A percentile compares a stretch with the other conserved stretches of the same genome.
phyloP scores from a whole-genome alignment of 2,797 vertebrate genomes.

The Vireo griseus region DNA sequence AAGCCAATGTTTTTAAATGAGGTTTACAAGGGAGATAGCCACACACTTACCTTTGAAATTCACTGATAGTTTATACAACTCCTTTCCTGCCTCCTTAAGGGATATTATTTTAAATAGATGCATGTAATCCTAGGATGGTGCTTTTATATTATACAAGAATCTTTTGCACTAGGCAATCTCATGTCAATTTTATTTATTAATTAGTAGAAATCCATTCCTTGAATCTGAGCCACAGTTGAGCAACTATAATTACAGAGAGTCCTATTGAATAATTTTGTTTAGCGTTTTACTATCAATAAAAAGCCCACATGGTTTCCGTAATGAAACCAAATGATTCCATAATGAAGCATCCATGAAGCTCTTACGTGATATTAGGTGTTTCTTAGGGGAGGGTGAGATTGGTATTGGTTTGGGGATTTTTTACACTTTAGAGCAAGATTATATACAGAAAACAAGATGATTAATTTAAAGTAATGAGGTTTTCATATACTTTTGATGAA shows the following conservation, averaged over 20 bases:
- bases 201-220: not conserved
- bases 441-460: not conserved
- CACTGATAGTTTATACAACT: not conserved
- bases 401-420: accelerated
- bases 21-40: not conserved
- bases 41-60: not conserved
- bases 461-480: not conserved
- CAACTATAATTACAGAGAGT: not conserved
- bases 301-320: not conserved
- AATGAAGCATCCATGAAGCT: not conserved
- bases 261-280: not conserved
- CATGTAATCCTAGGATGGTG: accelerated
- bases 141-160: not conserved
- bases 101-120: not conserved
- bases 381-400: accelerated
- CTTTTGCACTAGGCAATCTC: not conserved
- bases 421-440: not conserved
- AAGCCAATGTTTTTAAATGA: not conserved
- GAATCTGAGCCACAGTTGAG: not conserved
- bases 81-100: not conserved
- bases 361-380: accelerated
- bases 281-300: not conserved
- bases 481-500: not conserved
- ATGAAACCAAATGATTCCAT: not conserved
- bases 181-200: not conserved